Percentiles rank a stretch among this genome's conserved stretches.
phyloP scores from a whole-genome alignment of 2,888 invertebrate species.

The Pasiphila rectangulata region DNA sequence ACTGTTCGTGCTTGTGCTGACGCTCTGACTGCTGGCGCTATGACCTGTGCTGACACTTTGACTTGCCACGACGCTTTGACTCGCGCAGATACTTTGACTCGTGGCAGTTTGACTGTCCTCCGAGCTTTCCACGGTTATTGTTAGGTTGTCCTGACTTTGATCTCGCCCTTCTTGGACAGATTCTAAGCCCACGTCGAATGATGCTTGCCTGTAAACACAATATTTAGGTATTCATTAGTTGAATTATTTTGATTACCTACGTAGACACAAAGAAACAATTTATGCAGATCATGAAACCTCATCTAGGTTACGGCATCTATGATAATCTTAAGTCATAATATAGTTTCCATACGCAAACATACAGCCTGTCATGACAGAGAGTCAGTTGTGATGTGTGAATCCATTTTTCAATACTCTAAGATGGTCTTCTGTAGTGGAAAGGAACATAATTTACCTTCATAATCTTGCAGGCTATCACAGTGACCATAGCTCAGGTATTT shows the following conservation, averaged over 20 bases:
- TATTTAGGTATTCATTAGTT: neutral
- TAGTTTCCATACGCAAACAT: too few relatives aligned
- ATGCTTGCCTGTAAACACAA: slow-evolving; percentile 54
- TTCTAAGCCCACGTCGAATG: slow-evolving; percentile 68
- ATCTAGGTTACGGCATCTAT: neutral
- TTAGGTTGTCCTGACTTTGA: slow-evolving; percentile 43
- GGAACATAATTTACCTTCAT: too few relatives aligned
- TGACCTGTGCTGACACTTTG: slow-evolving; percentile 1
- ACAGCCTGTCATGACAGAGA: too few relatives aligned
- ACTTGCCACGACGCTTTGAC: slow-evolving; percentile 1
- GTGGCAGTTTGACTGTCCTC: slow-evolving; percentile 1
- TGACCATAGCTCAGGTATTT: too few relatives aligned
- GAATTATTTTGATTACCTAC: too few relatives aligned
- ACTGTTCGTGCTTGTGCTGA: slow-evolving; percentile 9
- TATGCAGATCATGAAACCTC: too few relatives aligned
- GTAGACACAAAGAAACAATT: too few relatives aligned
- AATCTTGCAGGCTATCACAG: too few relatives aligned
- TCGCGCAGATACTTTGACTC: slow-evolving; percentile 1
- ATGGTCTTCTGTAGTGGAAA: too few relatives aligned
- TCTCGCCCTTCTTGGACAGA: slow-evolving; percentile 64
- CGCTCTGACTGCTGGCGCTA: slow-evolving; percentile 5
- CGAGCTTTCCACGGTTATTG: slow-evolving; percentile 2
- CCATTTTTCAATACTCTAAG: too few relatives aligned
- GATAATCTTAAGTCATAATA: too few relatives aligned
- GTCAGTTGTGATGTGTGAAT: too few relatives aligned